phyloP scores from a whole-genome alignment of 2,888 invertebrate genomes.

The Tryphoninae sp. region DNA sequence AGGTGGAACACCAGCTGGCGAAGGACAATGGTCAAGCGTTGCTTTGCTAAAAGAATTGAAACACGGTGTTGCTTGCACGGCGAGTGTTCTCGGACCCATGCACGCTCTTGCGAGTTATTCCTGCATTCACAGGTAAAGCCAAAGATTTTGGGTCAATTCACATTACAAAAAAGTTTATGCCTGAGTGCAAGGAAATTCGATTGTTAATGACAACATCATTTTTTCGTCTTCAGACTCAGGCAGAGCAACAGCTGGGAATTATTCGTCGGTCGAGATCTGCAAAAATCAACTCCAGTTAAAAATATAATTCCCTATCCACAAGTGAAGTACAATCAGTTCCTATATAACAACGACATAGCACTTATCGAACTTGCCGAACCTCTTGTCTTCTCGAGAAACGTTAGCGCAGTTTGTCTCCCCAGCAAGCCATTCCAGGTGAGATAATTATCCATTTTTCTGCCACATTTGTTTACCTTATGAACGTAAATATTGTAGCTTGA shows the following conservation, averaged over 20 bases:
- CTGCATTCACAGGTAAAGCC: slow-evolving; percentile 77
- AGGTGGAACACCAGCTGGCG: slow-evolving; percentile 82
- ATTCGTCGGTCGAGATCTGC: slow-evolving; percentile 74
- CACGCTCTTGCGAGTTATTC: slow-evolving; percentile 80
- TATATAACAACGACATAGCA: slow-evolving; percentile 84
- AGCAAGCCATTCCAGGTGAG: slow-evolving; percentile 76
- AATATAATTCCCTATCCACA: slow-evolving; percentile 83
- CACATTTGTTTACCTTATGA: too few relatives aligned
- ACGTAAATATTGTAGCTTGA: too few relatives aligned
- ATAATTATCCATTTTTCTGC: too few relatives aligned
- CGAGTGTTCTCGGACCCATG: slow-evolving; percentile 79
- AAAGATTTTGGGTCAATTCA: slow-evolving; percentile 6
- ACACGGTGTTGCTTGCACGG: slow-evolving; percentile 79
- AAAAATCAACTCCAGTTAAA: slow-evolving; percentile 77
- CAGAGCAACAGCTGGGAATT: slow-evolving; percentile 77
- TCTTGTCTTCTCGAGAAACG: slow-evolving; percentile 82
- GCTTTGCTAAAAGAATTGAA: slow-evolving; percentile 81
- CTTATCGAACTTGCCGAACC: slow-evolving; percentile 83
- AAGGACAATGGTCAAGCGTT: slow-evolving; percentile 84
- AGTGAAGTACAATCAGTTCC: slow-evolving; percentile 84
- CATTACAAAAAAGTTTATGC: slow-evolving; percentile 4
- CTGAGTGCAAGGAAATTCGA: not conserved
- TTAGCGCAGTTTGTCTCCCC: slow-evolving; percentile 84
- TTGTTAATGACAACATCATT: not conserved
- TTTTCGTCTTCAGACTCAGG: slow-evolving; percentile 70